Base-by-base conservation (phyloP, 2,113 vertebrate species). In the Leucoraja erinaceus region DNA sequence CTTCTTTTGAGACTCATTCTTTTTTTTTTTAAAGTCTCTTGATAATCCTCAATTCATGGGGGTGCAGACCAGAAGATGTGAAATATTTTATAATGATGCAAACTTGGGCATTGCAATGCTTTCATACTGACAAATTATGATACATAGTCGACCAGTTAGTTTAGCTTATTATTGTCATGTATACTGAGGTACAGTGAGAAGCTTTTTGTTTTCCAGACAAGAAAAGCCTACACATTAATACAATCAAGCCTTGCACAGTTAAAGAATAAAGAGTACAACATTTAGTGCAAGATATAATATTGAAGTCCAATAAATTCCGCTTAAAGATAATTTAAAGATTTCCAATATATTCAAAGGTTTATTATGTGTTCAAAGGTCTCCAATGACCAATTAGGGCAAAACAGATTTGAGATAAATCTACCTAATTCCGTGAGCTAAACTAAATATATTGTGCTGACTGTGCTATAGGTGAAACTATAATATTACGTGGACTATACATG, bases 351-450 rank as follows among this genome's bases (percentile, higher is more conserved):
- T 47, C 38, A 47, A 47, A 47, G 38, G 38, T 47, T 47, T 47
- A 0, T 3, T 47, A 47, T 47, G 38, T 1, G 38, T 47, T 47
- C 38, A 1, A 47, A 47, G 38, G 38, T 47, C 38, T 47, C 38
- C 38, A 47, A 47, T n/a, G 25, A n/a, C 54, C 10, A n/a, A 0
- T 84, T 61, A 28, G 83, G 5, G n/a, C 56, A 61, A 88, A 31
- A 28, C 28, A 88, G 59, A 88, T 88, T 10, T 16, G n/a, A 7
- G 10, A 63, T 63, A 14, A 14, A 63, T n/a, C 4, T n/a, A 63
- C 59, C 83, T 63, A 88, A 88, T n/a, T 88, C 83, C 83, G 63
- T 88, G 83, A 88, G 59, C 83, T 88, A 88, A 84, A 88, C 38
- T 70, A 47, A 74, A 6, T 72, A 38, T 61, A 47, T 20, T 47